A percentile compares a stretch with the other conserved stretches of the same genome.
phyloP scores from a whole-genome alignment of 1,140 invertebrate species.

The Polyergus mexicanus region DNA sequence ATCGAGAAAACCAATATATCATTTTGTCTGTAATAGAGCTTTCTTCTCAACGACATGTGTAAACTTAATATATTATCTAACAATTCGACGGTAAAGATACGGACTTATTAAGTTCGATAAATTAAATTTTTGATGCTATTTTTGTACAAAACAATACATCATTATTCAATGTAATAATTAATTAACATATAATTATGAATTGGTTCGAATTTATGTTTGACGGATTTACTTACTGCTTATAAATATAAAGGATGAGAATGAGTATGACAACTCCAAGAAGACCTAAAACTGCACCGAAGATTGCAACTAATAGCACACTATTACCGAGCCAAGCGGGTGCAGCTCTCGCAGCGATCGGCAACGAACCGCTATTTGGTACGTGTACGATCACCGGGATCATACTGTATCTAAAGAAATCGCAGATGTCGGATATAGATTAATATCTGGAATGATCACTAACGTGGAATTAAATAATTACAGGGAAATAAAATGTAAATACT shows the following conservation, averaged over 20 bases:
- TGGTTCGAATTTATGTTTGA: not conserved
- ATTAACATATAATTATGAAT: not conserved
- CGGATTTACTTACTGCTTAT: constrained; percentile 89
- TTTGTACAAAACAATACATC: no score
- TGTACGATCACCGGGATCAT: constrained; percentile 92
- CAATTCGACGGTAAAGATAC: no score
- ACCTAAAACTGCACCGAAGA: constrained; percentile 91
- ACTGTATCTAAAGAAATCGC: constrained; percentile 82
- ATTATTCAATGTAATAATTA: no score
- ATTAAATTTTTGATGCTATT: no score
- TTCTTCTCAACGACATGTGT: no score
- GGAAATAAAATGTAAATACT: constrained; percentile 84
- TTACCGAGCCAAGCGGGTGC: constrained; percentile 85
- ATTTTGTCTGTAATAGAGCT: no score
- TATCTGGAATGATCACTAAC: not conserved
- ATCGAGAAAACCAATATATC: not conserved
- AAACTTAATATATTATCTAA: no score
- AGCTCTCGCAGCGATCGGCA: constrained; percentile 85
- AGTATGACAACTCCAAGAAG: constrained; percentile 91
- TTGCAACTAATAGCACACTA: constrained; percentile 89
- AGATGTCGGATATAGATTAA: not conserved
- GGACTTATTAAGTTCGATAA: no score
- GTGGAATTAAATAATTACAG: not conserved
- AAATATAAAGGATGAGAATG: constrained; percentile 91
- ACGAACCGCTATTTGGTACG: constrained; percentile 87